A percentile compares a stretch with the other conserved stretches of the same genome.
Conservation (phyloP, 2,113 vertebrate species). For the Tetrax tetrax region DNA sequence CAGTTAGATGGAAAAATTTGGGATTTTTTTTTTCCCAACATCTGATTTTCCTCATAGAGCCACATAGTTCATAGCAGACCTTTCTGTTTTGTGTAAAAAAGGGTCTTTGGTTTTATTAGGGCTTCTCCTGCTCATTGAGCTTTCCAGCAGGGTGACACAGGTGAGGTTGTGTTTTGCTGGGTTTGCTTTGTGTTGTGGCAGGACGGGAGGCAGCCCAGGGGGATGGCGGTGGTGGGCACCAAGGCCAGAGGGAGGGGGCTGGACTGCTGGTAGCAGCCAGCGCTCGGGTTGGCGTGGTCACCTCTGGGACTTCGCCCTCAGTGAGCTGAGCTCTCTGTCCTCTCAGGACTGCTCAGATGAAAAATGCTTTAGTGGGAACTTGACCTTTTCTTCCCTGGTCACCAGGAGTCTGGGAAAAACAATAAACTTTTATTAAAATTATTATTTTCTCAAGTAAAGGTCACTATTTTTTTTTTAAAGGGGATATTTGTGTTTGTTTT, state of each 20-base stretch:
- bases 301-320: neutral
- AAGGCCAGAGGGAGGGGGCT: neutral
- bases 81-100: neutral
- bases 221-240: rapidly evolving
- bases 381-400: constrained; percentile 25
- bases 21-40: neutral
- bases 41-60: neutral
- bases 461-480: neutral
- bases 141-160: rapidly evolving
- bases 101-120: neutral
- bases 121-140: neutral
- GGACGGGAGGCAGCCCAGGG: neutral
- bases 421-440: constrained; percentile 10
- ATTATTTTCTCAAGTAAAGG: constrained; percentile 25
- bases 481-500: neutral
- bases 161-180: rapidly evolving
- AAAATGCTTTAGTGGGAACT: neutral
- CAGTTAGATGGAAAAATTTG: neutral
- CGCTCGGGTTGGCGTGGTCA: rapidly evolving
- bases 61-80: neutral
- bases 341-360: neutral
- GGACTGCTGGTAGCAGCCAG: neutral
- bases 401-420: neutral
- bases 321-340: neutral
- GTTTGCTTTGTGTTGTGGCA: neutral